Conservation (phyloP, 2,797 vertebrate genomes). For the Aplochiton taeniatus region DNA sequence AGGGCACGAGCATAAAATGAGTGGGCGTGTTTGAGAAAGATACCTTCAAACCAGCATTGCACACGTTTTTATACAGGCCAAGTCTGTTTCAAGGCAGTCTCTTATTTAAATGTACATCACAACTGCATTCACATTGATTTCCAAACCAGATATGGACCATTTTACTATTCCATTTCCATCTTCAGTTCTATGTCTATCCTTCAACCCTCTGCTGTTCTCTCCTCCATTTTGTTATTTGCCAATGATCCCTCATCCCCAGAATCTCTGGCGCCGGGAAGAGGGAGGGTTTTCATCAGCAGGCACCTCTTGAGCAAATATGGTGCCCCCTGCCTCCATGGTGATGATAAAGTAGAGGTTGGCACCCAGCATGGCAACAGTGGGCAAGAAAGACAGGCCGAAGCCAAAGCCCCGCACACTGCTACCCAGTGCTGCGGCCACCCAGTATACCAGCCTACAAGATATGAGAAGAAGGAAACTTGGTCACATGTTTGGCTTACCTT, state of each 20-base stretch:
- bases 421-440: slow-evolving; percentile 80
- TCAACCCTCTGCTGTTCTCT: not conserved
- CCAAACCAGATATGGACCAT: too few relatives aligned
- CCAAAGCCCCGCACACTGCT: slow-evolving; percentile 86
- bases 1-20: not conserved
- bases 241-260: slow-evolving; percentile 73
- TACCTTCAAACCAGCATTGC: not conserved
- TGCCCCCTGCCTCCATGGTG: slow-evolving; percentile 73
- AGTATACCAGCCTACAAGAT: slow-evolving; percentile 85
- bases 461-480: slow-evolving; percentile 13
- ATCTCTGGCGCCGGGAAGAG: slow-evolving; percentile 59
- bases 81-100: too few relatives aligned
- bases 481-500: not conserved
- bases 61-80: not conserved
- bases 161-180: not conserved
- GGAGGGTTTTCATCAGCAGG: slow-evolving; percentile 11
- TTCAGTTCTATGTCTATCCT: not conserved
- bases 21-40: not conserved
- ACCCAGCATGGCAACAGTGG: slow-evolving; percentile 81
- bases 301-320: slow-evolving; percentile 69
- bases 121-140: too few relatives aligned
- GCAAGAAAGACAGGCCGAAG: slow-evolving; percentile 89
- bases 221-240: slow-evolving; percentile 30
- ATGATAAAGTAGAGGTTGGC: slow-evolving; percentile 92
- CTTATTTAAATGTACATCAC: too few relatives aligned